phyloP scores from a whole-genome alignment of 2,888 invertebrate species.

The Lasioglossum zephyrum region DNA sequence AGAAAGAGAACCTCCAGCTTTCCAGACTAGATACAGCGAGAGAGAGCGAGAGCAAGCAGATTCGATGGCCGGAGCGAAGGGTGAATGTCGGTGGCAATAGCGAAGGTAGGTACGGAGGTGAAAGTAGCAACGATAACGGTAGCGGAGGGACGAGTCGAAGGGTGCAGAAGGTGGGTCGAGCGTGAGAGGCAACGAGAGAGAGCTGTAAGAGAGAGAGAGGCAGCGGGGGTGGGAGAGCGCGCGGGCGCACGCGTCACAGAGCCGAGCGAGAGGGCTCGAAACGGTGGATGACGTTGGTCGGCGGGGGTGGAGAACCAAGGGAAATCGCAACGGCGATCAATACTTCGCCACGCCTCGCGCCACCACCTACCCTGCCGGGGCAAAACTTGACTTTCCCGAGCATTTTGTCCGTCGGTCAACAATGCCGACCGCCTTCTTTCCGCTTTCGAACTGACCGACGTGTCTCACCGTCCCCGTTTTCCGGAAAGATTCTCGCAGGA shows the following conservation, averaged over 20 bases:
- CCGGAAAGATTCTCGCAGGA: not conserved
- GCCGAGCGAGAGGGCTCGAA: constrained; percentile 67
- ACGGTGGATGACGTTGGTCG: constrained; percentile 79
- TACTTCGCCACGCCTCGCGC: constrained; percentile 83
- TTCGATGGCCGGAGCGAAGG: constrained; percentile 62
- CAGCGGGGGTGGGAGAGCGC: not conserved
- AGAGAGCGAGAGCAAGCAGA: constrained; percentile 13
- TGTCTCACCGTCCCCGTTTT: not conserved
- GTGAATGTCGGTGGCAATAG: constrained; percentile 60
- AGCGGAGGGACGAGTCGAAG: constrained; percentile 35
- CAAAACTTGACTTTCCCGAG: constrained; percentile 73
- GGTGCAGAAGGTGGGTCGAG: constrained; percentile 45
- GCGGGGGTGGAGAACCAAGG: constrained; percentile 74
- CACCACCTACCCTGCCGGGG: constrained; percentile 72
- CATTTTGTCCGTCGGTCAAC: constrained; percentile 54
- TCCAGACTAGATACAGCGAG: not conserved
- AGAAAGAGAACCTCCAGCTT: not conserved
- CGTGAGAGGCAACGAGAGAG: constrained; percentile 18
- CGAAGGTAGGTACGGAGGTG: constrained; percentile 57
- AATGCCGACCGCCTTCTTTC: constrained; percentile 30
- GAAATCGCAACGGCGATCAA: constrained; percentile 81
- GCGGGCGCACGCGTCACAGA: constrained; percentile 32
- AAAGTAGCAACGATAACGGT: constrained; percentile 49
- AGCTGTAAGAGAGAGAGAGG: not conserved
- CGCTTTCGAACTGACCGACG: not conserved